A percentile compares a stretch with the other conserved stretches of the same genome.
These are phyloP conservation scores for Horisme vitalbata DNA, from an alignment of 2,888 invertebrate species.

Conservation along the genomic window DNA sequence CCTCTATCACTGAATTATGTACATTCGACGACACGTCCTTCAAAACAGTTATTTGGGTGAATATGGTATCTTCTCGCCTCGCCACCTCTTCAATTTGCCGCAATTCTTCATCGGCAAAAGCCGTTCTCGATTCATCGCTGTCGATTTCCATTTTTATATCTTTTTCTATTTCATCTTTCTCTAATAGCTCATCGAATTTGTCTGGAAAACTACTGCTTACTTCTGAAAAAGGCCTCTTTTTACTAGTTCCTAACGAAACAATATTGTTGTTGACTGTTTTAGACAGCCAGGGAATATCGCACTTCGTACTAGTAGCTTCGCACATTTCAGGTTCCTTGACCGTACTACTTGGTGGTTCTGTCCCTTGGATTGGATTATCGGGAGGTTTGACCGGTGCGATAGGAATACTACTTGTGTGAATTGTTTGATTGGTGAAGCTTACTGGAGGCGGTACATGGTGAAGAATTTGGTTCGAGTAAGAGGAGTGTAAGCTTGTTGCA, in stretches of 20 bases:
- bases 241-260: slow-evolving; percentile 64
- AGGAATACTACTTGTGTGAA: slow-evolving; percentile 74
- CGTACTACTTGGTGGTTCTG: slow-evolving; percentile 75
- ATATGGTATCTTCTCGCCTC: slow-evolving; percentile 70
- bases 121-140: slow-evolving; percentile 39
- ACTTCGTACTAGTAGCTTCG: slow-evolving; percentile 59
- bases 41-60: slow-evolving; percentile 74
- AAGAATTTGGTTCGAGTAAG: slow-evolving; percentile 62
- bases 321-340: slow-evolving; percentile 65
- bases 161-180: slow-evolving; percentile 37
- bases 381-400: slow-evolving; percentile 75
- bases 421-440: slow-evolving; percentile 60
- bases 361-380: slow-evolving; percentile 75
- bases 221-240: slow-evolving; percentile 74
- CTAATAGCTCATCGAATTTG: slow-evolving; percentile 57
- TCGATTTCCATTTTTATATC: slow-evolving; percentile 31
- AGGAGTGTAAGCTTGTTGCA: slow-evolving; percentile 24
- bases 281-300: slow-evolving; percentile 77
- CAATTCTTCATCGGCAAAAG: slow-evolving; percentile 47
- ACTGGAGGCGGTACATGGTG: slow-evolving; percentile 68
- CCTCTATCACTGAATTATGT: slow-evolving; percentile 72
- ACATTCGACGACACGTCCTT: slow-evolving; percentile 75
- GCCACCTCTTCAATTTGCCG: slow-evolving; percentile 66
- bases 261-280: slow-evolving; percentile 78
- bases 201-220: slow-evolving; percentile 64